Evolutionary conservation across 2,797 vertebrate species (phyloP), one percentile per base, ranked within the genome.

Genomic region (Chaetophractus vellerosus): DNA sequence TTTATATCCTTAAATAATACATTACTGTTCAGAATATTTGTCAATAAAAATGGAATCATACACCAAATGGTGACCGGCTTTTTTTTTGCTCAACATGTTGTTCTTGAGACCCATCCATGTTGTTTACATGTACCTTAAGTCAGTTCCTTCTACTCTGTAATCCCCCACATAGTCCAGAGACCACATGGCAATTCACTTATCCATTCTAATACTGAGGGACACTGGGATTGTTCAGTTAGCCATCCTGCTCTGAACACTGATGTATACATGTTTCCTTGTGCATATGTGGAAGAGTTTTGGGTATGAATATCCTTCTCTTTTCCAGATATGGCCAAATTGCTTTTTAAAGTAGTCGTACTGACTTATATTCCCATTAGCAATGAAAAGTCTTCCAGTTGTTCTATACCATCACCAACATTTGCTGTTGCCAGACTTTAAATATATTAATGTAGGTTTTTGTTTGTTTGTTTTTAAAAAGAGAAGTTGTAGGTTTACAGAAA

Each of bases 31-130:
- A 86, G 66, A 57, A 64, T 80, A 63, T 76, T 89, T 90, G 85
- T 76, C 85, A 14, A 91, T 91, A 72, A 93, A 95, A 96, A 71
- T n/a, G 26, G n/a, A 91, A 95, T 55, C 5, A 64, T 81, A 81
- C n/a, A 91, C 74, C 41, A 63, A 94, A 61, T 59, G 15, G n/a
- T 57, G 36, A 93, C 41, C 68, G 78, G 45, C 45, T 26, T 21
- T 80, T 21, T 66, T 81, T 81, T 68, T 71, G 45, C n/a, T 57
- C 28, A 75, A 91, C 66, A 28, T 69, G 69, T 93, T 38, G 36
- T 85, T 88, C 90, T 92, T 59, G 91, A 96, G 61, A 64, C 63
- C 78, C 9, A n/a, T 24, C 61, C 52, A 79, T 11, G 64, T 50
- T 80, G n/a, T 71, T 45, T 69, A 11, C 16, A 61, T 61, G 5